phyloP scores from a whole-genome alignment of 2,888 invertebrate species.

The Tetropium fuscum region DNA sequence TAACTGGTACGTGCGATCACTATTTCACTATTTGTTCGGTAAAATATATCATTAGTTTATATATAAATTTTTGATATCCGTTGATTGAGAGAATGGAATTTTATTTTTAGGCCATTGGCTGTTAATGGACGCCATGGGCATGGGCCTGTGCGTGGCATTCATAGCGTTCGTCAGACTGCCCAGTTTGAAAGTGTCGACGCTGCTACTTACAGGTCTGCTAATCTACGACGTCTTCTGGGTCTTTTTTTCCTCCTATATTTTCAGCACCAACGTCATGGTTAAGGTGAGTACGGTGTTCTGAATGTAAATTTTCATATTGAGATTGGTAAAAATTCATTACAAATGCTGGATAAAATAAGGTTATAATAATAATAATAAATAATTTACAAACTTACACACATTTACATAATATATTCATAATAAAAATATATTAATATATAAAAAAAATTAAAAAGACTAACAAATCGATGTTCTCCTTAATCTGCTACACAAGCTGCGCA shows the following conservation, averaged over 20 bases:
- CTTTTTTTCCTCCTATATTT: conserved; percentile 98
- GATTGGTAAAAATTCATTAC: no score
- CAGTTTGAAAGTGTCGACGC: conserved; percentile 94
- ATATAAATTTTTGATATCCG: no score
- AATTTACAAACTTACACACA: no score
- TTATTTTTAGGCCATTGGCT: conserved; percentile 84
- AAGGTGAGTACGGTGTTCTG: conserved; percentile 81
- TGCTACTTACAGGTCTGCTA: conserved; percentile 91
- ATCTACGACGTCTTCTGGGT: conserved; percentile 99
- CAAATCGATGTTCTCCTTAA: no score
- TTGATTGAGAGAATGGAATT: no score
- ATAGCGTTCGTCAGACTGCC: conserved; percentile 97
- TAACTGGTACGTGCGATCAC: conserved; percentile 73
- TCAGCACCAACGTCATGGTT: conserved; percentile 99
- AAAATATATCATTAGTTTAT: neutral
- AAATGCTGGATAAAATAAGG: no score
- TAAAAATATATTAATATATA: no score
- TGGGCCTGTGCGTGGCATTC: conserved; percentile 98
- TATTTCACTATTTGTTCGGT: neutral
- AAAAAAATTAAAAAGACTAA: no score
- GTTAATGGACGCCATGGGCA: conserved; percentile 98
- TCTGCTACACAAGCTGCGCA: no score
- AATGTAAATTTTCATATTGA: no score
- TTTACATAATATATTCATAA: no score
- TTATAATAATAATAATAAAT: no score